These are phyloP conservation scores for Melanaphis sacchari DNA, from an alignment of 1,140 invertebrate species.

Conservation along the genomic window DNA sequence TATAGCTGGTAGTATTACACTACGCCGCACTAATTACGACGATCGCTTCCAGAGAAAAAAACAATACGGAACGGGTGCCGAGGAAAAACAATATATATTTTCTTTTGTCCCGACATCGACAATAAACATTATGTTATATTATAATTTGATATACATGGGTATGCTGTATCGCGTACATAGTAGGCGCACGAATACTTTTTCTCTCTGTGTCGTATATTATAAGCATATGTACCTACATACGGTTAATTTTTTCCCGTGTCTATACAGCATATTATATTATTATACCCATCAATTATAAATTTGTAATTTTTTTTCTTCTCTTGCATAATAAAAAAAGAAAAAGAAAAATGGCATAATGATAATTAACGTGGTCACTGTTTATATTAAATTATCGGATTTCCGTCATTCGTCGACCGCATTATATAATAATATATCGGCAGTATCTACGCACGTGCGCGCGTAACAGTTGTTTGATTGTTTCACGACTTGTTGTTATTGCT, in stretches of 20 bases:
- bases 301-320: not conserved
- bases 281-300: not conserved
- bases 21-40: not conserved
- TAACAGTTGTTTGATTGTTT: slow-evolving; percentile 18
- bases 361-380: not conserved
- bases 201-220: not conserved
- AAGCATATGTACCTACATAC: not conserved
- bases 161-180: not conserved
- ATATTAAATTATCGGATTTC: slow-evolving; percentile 3
- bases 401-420: not conserved
- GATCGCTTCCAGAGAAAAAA: slow-evolving; percentile 25
- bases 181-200: not conserved
- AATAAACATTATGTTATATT: not conserved
- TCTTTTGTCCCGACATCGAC: not conserved
- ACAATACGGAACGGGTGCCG: slow-evolving; percentile 33
- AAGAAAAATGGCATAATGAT: not conserved
- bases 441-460: not conserved
- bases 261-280: not conserved
- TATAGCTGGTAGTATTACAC: not conserved
- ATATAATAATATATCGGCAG: not conserved
- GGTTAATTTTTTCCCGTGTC: not conserved
- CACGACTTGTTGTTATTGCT: not conserved
- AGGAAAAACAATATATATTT: not conserved
- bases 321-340: not conserved
- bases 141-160: not conserved